A percentile compares a stretch with the other conserved stretches of the same genome.
Conservation (phyloP, 2,888 invertebrate species). For the Eustalomyia histrio region DNA sequence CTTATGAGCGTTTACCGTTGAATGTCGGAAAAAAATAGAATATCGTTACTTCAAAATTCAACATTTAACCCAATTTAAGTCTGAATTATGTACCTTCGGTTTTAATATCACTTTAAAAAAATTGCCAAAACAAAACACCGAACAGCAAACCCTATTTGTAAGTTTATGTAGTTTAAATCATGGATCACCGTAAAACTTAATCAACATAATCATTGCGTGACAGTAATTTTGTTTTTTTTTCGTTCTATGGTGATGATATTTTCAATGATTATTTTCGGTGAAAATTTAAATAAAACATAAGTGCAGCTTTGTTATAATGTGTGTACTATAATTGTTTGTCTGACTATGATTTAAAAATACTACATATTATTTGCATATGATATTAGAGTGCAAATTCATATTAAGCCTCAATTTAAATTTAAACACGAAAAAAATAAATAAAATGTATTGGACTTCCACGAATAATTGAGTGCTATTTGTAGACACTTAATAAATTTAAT, state of each 20-base stretch:
- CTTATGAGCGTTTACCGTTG: no score
- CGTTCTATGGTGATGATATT: constrained; percentile 14
- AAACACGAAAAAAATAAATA: no score
- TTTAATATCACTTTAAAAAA: no score
- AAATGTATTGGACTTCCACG: no score
- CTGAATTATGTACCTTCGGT: no score
- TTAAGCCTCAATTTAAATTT: not conserved
- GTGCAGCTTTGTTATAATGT: not conserved
- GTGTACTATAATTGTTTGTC: not conserved
- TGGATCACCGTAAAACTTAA: constrained; percentile 43
- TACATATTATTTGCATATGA: not conserved
- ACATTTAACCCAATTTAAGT: no score
- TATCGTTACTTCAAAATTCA: no score
- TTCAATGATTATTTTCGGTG: not conserved
- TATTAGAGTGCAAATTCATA: not conserved
- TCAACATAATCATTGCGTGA: constrained; percentile 36
- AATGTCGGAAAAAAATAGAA: no score
- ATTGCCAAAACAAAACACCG: no score
- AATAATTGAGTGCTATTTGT: no score
- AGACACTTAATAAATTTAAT: no score
- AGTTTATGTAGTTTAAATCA: constrained; percentile 29
- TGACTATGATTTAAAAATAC: not conserved
- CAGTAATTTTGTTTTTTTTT: constrained; percentile 15
- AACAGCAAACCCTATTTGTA: no score
- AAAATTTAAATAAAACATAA: not conserved